Base-by-base conservation (phyloP, 2,888 invertebrate species). In the Eupithecia subfuscata region DNA sequence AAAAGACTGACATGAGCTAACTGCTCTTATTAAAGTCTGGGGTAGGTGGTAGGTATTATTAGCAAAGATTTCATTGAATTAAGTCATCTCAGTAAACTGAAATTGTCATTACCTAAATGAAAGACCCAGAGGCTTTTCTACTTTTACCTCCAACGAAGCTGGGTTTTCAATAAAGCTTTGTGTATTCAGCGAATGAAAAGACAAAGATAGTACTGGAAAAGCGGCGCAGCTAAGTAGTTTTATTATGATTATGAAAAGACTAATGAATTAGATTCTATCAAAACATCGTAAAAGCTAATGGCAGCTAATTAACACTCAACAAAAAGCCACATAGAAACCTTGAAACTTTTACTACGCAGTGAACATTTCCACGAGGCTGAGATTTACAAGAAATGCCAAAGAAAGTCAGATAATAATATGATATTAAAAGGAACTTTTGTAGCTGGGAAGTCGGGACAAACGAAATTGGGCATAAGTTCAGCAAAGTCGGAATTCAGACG, bases 401-500 rank as follows among this genome's bases (percentile, higher is more conserved):
- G 64, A 71, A 76, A 77, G 70, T 72, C 73, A 72, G 69, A 74
- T 70, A 75, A 70, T 70, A 70, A 56, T 70, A 70, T 75, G 74
- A 65, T 74, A 78, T 79, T 75, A 76, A 77, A 74, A 73, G 30
- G 43, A 75, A 76, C 73, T 78, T 79, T 76, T 79, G 77, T 72
- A 37, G 65, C 70, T 30, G 25, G 73, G 79, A 78, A 74, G 75
- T 74, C 78, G 77, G 72, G 71, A 77, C 76, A 75, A 78, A 78
- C 74, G 75, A 80, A 75, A 80, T 82, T 76, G 70, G 79, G 75
- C 77, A 74, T 75, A 77, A 76, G 78, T 82, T 83, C 83, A 64
- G 48, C 74, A 75, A 79, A 86, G 85, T 85, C 81, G 77, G 83
- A 85, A 87, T 86, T 86, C 84, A 86, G 89, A 86, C 69, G 85